These are phyloP conservation scores for Platorchestia sp. DNA, from an alignment of 1,140 invertebrate species.

Conservation along the genomic window DNA sequence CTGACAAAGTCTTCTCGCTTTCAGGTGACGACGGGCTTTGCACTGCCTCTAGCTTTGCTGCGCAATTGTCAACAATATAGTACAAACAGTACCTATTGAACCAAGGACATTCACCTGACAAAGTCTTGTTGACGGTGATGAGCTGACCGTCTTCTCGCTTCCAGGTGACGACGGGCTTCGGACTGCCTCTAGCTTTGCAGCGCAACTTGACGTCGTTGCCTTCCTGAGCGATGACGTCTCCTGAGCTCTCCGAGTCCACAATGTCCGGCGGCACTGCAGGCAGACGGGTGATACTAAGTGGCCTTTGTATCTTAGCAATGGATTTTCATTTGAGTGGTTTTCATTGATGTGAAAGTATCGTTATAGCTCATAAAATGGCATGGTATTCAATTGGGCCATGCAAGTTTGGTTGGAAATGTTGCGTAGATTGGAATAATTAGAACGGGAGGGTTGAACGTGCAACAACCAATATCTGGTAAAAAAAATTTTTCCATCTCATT, in stretches of 20 bases:
- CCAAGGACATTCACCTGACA: slow-evolving; percentile 56
- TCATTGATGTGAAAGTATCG: not conserved
- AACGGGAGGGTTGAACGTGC: too few species aligned
- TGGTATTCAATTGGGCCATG: too few species aligned
- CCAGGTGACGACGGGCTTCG: slow-evolving; percentile 72
- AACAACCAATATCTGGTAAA: too few species aligned
- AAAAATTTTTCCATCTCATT: too few species aligned
- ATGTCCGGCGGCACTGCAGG: slow-evolving; percentile 71
- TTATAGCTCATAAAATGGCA: not conserved
- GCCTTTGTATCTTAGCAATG: not conserved
- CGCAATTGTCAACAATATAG: too few species aligned
- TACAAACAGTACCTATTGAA: too few species aligned
- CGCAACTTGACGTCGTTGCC: slow-evolving; percentile 69
- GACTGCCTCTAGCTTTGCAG: slow-evolving; percentile 73
- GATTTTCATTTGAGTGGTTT: not conserved
- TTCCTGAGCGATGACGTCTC: slow-evolving; percentile 68
- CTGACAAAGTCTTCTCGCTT: slow-evolving; percentile 69
- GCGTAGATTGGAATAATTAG: too few species aligned
- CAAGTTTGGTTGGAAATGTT: too few species aligned
- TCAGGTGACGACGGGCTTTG: slow-evolving; percentile 72
- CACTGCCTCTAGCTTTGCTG: slow-evolving; percentile 73
- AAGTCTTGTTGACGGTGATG: slow-evolving; percentile 72
- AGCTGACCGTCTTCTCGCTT: slow-evolving; percentile 70
- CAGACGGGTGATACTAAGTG: not conserved
- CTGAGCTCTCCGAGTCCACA: slow-evolving; percentile 67